A percentile compares a stretch with the other conserved stretches of the same genome.
These are phyloP conservation scores for Macroramphosus scolopax DNA, from an alignment of 2,797 vertebrate genomes.

Conservation along the genomic window DNA sequence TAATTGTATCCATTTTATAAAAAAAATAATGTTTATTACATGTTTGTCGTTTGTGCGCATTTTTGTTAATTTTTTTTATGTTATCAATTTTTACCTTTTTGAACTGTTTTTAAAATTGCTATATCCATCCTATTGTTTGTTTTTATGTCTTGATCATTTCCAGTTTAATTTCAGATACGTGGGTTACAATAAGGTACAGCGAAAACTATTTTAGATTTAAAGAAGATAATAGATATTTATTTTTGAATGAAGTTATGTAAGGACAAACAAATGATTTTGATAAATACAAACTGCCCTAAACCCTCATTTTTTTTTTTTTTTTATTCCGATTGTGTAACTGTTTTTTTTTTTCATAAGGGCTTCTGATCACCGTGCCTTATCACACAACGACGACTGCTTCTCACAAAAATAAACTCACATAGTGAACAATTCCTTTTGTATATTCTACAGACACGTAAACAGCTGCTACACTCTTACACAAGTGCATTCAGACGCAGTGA, in stretches of 20 bases:
- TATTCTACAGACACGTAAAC: conserved; percentile 42
- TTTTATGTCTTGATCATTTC: conserved; percentile 55
- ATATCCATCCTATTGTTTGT: conserved; percentile 64
- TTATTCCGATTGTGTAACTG: too few species aligned
- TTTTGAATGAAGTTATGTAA: conserved; percentile 78
- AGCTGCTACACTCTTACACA: conserved; percentile 26
- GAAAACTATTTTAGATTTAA: conserved; percentile 71
- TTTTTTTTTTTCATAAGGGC: conserved; percentile 11
- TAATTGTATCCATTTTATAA: conserved; percentile 67
- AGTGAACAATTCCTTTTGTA: too few species aligned
- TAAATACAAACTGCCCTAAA: conserved; percentile 37
- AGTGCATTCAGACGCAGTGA: conserved; percentile 28
- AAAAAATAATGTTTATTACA: conserved; percentile 71
- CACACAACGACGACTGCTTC: conserved; percentile 28
- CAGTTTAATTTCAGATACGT: conserved; percentile 63
- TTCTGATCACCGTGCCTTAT: conserved; percentile 46
- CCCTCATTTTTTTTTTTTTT: conserved; percentile 48
- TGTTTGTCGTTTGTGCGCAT: conserved; percentile 58
- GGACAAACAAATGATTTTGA: conserved; percentile 56
- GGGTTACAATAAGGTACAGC: conserved; percentile 63
- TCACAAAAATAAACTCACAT: too few species aligned
- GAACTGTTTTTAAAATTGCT: conserved; percentile 65
- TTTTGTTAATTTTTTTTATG: conserved; percentile 32
- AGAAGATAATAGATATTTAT: conserved; percentile 80
- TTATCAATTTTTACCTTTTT: conserved; percentile 64